phyloP scores from a whole-genome alignment of 2,797 vertebrate genomes.

The Mastacembelus armatus region DNA sequence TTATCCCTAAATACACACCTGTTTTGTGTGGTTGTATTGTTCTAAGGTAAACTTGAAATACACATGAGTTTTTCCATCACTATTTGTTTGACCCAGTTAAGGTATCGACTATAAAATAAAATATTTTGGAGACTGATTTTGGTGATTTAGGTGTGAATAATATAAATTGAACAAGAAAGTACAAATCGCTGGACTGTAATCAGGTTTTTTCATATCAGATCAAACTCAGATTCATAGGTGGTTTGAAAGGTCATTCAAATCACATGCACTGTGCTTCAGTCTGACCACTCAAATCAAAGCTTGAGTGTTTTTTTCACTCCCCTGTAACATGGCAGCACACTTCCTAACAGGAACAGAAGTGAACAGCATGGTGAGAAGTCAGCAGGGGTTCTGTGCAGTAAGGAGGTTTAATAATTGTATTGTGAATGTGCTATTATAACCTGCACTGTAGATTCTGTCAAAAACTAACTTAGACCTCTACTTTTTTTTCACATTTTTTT shows the following conservation, averaged over 20 bases:
- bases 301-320: background rate
- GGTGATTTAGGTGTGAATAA: background rate
- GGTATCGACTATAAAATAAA: background rate
- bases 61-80: background rate
- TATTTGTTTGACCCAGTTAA: background rate
- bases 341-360: background rate
- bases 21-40: too few species aligned
- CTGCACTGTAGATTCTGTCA: too few species aligned
- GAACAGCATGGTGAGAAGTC: too few species aligned
- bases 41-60: too few species aligned
- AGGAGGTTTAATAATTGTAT: background rate
- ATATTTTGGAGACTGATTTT: background rate
- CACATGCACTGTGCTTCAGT: background rate
- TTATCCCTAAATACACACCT: too few species aligned
- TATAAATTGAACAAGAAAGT: background rate
- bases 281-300: slow-evolving; percentile 15
- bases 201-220: slow-evolving; percentile 9
- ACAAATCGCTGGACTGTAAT: slow-evolving; percentile 4
- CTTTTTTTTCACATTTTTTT: too few species aligned
- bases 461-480: too few species aligned
- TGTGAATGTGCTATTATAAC: too few species aligned
- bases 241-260: slow-evolving; percentile 17
- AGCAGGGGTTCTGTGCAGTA: too few species aligned
- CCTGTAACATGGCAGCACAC: background rate
- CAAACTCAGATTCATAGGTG: background rate